Evolutionary conservation across 2,113 vertebrate genomes (phyloP), one percentile per base, ranked within the genome.

Genomic region (Nanorana parkeri): DNA sequence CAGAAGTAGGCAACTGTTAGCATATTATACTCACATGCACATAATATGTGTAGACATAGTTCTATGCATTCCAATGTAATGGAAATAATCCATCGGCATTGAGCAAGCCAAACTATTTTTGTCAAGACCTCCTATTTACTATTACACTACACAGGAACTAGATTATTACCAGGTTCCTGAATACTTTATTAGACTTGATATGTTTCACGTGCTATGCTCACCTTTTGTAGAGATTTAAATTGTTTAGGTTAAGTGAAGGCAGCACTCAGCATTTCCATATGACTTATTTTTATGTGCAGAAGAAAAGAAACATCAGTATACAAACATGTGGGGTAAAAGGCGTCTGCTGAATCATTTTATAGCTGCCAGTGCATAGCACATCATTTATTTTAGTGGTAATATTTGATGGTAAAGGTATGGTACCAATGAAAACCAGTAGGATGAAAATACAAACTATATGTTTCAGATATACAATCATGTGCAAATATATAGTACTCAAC

Each of bases 171-270:
- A 7, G 32, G 21, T 80, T 80, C 67, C 78, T 71, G 78, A 58
- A 54, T 60, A 21, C 65, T 80, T 68, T 63, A 80, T 69, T 32
- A 80, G 51, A 52, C 41, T 32, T 6, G 7, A 67, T 23, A 51
- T 17, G 67, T 47, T 80, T 71, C 55, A 69, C 67, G 55, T 80
- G 78, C 66, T 71, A 61, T 80, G 55, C 32, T 71, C 78, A 80
- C 78, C 78, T 80, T 80, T 80, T 11, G 36, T 41, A 71, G 36
- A 68, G 24, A 79, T 63, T 63, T 56, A 16, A 61, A 69, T 24
- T 79, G 55, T 60, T 80, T 69, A 23, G 28, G 55, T 24, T 68
- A 68, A 26, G 64, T 78, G 21, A 68, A 36, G 29, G 11, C 7
- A 68, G 66, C 29, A 80, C 54, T 63, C 41, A 69, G 10, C 13